These are phyloP conservation scores for Antechinus stuartii DNA, from an alignment of 2,113 vertebrate species.

Conservation along the genomic window DNA sequence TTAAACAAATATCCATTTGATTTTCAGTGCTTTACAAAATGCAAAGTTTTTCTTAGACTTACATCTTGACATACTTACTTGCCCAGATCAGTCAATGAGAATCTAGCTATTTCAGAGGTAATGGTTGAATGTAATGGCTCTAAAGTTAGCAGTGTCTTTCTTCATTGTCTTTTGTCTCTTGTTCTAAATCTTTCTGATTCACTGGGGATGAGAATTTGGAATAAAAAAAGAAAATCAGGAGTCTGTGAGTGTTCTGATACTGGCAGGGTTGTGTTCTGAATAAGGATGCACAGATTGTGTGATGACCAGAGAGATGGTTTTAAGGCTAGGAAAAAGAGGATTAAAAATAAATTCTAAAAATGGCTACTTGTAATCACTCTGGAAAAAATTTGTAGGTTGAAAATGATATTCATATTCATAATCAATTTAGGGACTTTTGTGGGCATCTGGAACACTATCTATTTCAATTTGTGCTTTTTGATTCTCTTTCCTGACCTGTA, in stretches of 20 bases:
- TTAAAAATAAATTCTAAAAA: conserved; percentile 27
- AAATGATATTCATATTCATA: conserved; percentile 43
- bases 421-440: conserved; percentile 42
- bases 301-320: conserved; percentile 39
- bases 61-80: conserved; percentile 16
- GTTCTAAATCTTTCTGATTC: conserved; percentile 67
- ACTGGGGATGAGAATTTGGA: conserved; percentile 70
- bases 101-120: conserved; percentile 60
- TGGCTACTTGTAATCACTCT: neutral
- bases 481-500: neutral
- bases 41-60: conserved; percentile 59
- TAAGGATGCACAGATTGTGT: conserved; percentile 50
- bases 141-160: conserved; percentile 67
- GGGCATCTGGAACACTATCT: neutral
- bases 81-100: conserved; percentile 59
- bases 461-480: neutral
- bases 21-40: conserved; percentile 56
- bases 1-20: conserved; percentile 42
- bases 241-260: conserved; percentile 69
- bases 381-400: conserved; percentile 14
- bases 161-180: conserved; percentile 68
- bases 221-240: conserved; percentile 76
- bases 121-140: conserved; percentile 55
- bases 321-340: conserved; percentile 7
- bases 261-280: conserved; percentile 59